phyloP scores from a whole-genome alignment of 1,140 invertebrate species.

The Nixonia krombeini region DNA sequence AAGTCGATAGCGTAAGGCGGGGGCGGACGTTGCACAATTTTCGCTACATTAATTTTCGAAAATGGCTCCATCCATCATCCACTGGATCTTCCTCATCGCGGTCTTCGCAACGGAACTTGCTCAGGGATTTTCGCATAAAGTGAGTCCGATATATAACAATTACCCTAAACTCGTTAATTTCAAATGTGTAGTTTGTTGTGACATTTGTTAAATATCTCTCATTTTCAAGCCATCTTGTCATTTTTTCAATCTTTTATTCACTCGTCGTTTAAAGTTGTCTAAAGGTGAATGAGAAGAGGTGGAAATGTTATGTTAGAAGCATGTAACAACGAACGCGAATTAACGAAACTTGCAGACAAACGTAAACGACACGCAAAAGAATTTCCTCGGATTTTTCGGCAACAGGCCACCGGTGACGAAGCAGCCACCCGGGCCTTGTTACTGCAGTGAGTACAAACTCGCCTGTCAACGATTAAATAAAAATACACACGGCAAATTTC shows the following conservation, averaged over 20 bases:
- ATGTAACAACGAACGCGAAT: no score
- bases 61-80: slow-evolving; percentile 39
- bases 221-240: no score
- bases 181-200: no score
- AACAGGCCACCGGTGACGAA: slow-evolving; percentile 54
- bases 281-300: no score
- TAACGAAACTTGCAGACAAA: slow-evolving; percentile 21
- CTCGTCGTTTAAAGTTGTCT: no score
- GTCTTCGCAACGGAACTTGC: slow-evolving; percentile 13
- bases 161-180: no score
- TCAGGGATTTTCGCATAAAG: slow-evolving; percentile 18
- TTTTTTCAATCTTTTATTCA: no score
- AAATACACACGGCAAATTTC: no score
- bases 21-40: background rate
- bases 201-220: no score
- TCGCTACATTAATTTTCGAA: slow-evolving; percentile 11
- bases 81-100: slow-evolving; percentile 15
- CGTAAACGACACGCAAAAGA: slow-evolving; percentile 45
- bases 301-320: no score
- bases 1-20: background rate
- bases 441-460: slow-evolving; percentile 59
- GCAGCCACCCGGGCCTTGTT: slow-evolving; percentile 47
- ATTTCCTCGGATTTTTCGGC: slow-evolving; percentile 64
- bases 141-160: slow-evolving; percentile 22
- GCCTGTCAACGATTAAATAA: no score